Evolutionary conservation across 2,888 invertebrate genomes (phyloP).

Genomic region (Gastrophysa polygoni): DNA sequence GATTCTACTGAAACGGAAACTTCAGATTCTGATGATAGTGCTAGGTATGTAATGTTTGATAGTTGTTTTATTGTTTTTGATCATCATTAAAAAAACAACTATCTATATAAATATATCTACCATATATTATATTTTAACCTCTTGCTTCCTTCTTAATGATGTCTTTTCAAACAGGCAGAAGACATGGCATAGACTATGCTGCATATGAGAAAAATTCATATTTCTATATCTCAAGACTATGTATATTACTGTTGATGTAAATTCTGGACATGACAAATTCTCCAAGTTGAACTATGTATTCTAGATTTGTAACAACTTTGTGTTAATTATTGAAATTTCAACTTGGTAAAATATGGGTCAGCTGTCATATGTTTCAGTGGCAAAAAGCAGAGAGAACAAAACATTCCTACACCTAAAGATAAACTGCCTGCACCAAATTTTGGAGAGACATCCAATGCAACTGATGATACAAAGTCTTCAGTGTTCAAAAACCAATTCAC

Average conservation of each 20-base stretch:
- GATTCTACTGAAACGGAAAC: constrained; percentile 58
- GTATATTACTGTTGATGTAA: too few relatives aligned
- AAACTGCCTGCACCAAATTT: constrained; percentile 71
- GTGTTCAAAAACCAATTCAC: constrained; percentile 89
- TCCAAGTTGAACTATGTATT: too few relatives aligned
- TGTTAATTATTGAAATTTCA: constrained; percentile 27
- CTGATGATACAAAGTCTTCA: constrained; percentile 62
- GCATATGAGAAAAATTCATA: too few relatives aligned
- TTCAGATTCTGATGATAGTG: constrained; percentile 36
- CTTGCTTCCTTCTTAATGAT: too few relatives aligned
- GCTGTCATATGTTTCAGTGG: constrained; percentile 54
- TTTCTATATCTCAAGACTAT: too few relatives aligned
- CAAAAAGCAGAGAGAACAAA: constrained; percentile 37
- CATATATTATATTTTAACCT: too few relatives aligned
- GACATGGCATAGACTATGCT: too few relatives aligned
- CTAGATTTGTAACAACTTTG: too few relatives aligned
- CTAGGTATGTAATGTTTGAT: constrained; percentile 25
- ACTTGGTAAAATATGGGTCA: constrained; percentile 54
- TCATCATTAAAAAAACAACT: too few relatives aligned
- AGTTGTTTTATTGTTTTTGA: neutral
- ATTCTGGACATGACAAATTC: too few relatives aligned
- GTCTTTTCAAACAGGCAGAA: too few relatives aligned
- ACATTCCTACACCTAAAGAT: constrained; percentile 24
- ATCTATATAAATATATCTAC: too few relatives aligned
- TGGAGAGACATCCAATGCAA: constrained; percentile 37